A percentile compares a stretch with the other conserved stretches of the same genome.
These are phyloP conservation scores for Orchesella cincta DNA, from an alignment of 1,140 invertebrate genomes.

Conservation along the genomic window DNA sequence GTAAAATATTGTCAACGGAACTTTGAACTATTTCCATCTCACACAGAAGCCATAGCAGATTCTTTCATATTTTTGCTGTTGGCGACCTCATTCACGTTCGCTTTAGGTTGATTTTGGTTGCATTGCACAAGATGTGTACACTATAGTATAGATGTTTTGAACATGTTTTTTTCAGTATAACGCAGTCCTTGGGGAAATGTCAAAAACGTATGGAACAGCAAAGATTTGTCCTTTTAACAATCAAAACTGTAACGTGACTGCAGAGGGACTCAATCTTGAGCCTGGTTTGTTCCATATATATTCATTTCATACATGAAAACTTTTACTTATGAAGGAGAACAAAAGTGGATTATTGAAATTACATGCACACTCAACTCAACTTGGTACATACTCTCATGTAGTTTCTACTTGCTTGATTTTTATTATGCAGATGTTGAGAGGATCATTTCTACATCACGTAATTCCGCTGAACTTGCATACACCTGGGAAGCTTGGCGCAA, in stretches of 20 bases:
- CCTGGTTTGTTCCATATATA: constrained; percentile 51
- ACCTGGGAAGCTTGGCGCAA: constrained; percentile 67
- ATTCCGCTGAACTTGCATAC: constrained; percentile 61
- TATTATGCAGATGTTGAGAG: constrained; percentile 54
- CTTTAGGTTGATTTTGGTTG: no score
- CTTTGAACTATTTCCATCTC: not conserved
- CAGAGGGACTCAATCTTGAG: constrained; percentile 53
- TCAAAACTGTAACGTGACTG: constrained; percentile 52
- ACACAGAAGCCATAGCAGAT: not conserved
- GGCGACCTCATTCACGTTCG: constrained; percentile 2
- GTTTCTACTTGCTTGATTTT: constrained; percentile 6
- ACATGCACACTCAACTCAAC: not conserved
- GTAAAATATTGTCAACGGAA: no score
- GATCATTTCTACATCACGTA: constrained; percentile 54
- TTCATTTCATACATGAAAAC: no score
- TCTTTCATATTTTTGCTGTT: not conserved
- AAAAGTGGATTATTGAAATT: not conserved
- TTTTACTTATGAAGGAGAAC: no score
- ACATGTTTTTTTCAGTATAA: constrained; percentile 68
- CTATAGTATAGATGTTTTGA: not conserved
- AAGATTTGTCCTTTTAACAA: constrained; percentile 70
- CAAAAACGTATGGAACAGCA: constrained; percentile 77
- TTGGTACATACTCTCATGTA: not conserved
- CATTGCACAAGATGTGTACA: no score
- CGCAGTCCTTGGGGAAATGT: constrained; percentile 83